phyloP scores from a whole-genome alignment of 2,888 invertebrate species.

The Caenorhabditis sp. region DNA sequence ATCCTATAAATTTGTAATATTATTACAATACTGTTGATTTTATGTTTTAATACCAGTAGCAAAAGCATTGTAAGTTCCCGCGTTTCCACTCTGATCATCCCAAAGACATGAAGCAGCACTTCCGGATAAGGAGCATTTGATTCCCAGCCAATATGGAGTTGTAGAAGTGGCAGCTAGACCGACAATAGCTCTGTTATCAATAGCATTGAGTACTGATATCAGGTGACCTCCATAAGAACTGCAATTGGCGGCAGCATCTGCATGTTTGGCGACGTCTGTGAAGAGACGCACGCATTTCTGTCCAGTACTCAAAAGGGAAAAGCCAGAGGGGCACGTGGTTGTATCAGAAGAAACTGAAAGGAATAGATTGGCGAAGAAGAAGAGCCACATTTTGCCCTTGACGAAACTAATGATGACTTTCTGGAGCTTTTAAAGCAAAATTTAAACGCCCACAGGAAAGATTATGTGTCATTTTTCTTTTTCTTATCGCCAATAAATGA shows the following conservation, averaged over 20 bases:
- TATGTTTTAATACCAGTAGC: constrained; percentile 7
- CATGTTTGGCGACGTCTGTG: constrained; percentile 27
- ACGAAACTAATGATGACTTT: constrained; percentile 49
- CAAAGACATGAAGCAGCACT: constrained; percentile 39
- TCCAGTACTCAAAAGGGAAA: constrained; percentile 14
- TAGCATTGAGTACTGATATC: constrained; percentile 33
- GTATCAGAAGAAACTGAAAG: constrained; percentile 19
- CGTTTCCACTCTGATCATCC: constrained; percentile 55
- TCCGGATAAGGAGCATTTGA: constrained; percentile 34
- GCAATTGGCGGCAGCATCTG: constrained; percentile 42
- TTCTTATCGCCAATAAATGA: constrained; percentile 35
- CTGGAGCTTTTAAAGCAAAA: constrained; percentile 18
- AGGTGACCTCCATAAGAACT: constrained; percentile 26
- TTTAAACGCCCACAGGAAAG: constrained; percentile 41
- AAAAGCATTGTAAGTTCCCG: constrained; percentile 40
- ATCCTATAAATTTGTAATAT: constrained; percentile 13
- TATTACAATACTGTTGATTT: not conserved
- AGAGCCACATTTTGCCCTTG: constrained; percentile 33
- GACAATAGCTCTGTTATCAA: constrained; percentile 37
- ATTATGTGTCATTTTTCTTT: constrained; percentile 48
- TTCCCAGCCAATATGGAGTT: constrained; percentile 49
- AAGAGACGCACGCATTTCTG: constrained; percentile 42
- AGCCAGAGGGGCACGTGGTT: constrained; percentile 34
- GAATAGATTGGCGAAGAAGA: constrained; percentile 8
- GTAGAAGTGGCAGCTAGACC: constrained; percentile 8